phyloP scores from a whole-genome alignment of 2,113 vertebrate species.

The Crypturellus undulatus region DNA sequence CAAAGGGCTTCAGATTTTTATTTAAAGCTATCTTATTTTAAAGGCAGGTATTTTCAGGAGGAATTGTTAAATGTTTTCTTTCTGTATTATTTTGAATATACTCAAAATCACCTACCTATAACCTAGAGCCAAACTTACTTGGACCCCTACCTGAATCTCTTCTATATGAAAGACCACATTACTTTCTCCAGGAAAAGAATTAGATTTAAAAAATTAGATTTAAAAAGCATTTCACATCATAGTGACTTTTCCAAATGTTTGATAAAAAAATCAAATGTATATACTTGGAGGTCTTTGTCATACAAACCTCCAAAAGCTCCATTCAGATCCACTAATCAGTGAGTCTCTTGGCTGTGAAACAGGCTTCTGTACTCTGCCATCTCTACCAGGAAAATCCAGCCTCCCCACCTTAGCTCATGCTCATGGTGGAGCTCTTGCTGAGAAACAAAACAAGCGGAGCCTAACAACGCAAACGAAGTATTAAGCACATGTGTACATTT shows the following conservation, averaged over 20 bases:
- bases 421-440: background rate
- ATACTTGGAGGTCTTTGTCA: background rate
- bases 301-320: background rate
- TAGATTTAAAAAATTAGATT: background rate
- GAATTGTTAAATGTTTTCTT: slow-evolving; percentile 11
- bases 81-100: background rate
- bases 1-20: background rate
- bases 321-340: background rate
- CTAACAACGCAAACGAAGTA: background rate
- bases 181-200: background rate
- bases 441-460: background rate
- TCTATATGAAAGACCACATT: background rate
- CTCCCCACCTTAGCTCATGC: background rate
- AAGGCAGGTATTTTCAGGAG: background rate
- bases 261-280: background rate
- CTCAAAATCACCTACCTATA: slow-evolving; percentile 5
- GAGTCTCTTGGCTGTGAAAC: background rate
- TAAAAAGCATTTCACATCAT: background rate
- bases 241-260: background rate
- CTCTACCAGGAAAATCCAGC: background rate
- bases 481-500: background rate
- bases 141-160: background rate
- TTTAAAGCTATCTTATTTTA: background rate
- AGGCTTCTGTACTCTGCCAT: background rate
- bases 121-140: background rate